Evolutionary conservation across 2,797 vertebrate genomes (phyloP).

Genomic region (Siniperca scherzeri): DNA sequence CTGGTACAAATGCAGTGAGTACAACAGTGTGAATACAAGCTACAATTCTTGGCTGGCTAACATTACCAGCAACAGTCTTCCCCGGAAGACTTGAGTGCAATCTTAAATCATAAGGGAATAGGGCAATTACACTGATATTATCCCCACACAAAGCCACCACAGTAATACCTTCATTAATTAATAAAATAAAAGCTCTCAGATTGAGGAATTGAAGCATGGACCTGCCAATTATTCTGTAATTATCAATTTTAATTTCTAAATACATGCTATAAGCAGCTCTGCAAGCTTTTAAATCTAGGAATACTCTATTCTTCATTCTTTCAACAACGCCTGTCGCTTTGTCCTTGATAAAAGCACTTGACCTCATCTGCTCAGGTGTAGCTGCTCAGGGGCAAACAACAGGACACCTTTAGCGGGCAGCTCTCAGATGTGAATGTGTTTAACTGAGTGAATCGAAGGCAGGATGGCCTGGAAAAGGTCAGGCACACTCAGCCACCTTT

Average conservation of each 20-base stretch:
- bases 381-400: slow-evolving; percentile 9
- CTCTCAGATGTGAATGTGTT: neutral
- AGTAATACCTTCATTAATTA: neutral
- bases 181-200: neutral
- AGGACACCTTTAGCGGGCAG: neutral
- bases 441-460: neutral
- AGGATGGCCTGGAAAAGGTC: neutral
- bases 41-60: neutral
- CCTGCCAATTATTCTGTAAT: neutral
- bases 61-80: slow-evolving; percentile 9
- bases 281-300: neutral
- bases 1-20: slow-evolving; percentile 4
- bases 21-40: neutral
- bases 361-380: neutral
- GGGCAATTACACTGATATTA: neutral
- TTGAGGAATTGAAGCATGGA: neutral
- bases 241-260: neutral
- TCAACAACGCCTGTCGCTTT: neutral
- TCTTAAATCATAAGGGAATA: neutral
- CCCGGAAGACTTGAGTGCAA: neutral
- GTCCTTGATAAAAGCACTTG: slow-evolving; percentile 15
- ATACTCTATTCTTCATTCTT: neutral
- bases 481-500: neutral
- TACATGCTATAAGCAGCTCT: neutral
- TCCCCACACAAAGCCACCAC: neutral